Evolutionary conservation across 2,797 vertebrate genomes (phyloP).

Genomic region (Schizothorax lantsangensis): DNA sequence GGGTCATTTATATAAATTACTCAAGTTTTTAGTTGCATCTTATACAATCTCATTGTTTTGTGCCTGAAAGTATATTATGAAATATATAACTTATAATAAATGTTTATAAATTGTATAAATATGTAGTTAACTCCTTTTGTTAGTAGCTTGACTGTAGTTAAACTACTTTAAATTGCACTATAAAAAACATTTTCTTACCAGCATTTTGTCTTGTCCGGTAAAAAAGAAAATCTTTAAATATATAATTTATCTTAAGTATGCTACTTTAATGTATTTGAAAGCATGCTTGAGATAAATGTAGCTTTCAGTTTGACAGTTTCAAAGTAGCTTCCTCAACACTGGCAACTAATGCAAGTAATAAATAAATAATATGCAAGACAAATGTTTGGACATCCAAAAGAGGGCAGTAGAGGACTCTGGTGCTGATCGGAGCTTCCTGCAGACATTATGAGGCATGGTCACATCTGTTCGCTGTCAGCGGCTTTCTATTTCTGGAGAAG

Average conservation of each 20-base stretch:
- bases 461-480: constrained; percentile 28
- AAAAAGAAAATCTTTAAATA: neutral
- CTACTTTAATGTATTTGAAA: neutral
- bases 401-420: constrained; percentile 41
- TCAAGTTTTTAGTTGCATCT: neutral
- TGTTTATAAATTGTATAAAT: neutral
- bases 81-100: neutral
- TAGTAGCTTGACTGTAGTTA: neutral
- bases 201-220: neutral
- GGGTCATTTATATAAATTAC: neutral
- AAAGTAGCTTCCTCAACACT: neutral
- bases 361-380: neutral
- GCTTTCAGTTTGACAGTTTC: neutral
- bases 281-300: neutral
- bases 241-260: neutral
- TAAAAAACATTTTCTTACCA: neutral
- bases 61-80: constrained; percentile 1
- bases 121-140: neutral
- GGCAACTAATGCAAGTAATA: neutral
- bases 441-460: constrained; percentile 3
- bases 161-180: neutral
- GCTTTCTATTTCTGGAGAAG: constrained; percentile 21
- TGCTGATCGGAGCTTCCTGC: neutral
- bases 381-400: constrained; percentile 22
- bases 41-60: neutral